Conservation (phyloP, 2,888 invertebrate species). For the Drosophila ochracea region DNA sequence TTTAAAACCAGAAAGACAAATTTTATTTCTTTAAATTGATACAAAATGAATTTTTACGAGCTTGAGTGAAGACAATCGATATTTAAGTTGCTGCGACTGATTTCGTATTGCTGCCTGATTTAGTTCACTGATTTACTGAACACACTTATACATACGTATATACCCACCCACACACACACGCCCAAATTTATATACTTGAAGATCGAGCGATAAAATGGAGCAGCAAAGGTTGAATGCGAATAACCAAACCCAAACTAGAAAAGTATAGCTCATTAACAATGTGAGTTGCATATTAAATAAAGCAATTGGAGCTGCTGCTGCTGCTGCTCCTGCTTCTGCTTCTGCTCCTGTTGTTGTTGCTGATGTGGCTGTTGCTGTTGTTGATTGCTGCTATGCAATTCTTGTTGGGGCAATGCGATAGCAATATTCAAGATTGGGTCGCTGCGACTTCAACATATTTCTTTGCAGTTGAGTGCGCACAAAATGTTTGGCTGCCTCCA, state of each 20-base stretch:
- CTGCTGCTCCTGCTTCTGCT: background rate
- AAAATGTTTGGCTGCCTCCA: conserved; percentile 20
- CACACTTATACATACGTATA: background rate
- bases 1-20: background rate
- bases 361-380: conserved; percentile 1
- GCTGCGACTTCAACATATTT: conserved; percentile 45
- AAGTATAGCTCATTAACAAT: conserved; percentile 34
- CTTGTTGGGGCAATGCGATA: conserved; percentile 16
- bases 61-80: background rate
- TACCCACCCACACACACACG: background rate
- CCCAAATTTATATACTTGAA: background rate
- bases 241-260: conserved; percentile 7
- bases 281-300: conserved; percentile 43
- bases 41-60: background rate
- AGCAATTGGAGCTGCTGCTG: conserved; percentile 37
- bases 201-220: background rate
- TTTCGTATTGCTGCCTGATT: background rate
- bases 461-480: conserved; percentile 47
- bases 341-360: background rate
- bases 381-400: conserved; percentile 8
- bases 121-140: background rate
- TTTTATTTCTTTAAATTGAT: too few relatives aligned
- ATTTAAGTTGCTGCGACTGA: background rate
- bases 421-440: conserved; percentile 33
- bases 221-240: background rate